Evolutionary conservation across 2,113 vertebrate genomes (phyloP).

Genomic region (Periophthalmus modestus): DNA sequence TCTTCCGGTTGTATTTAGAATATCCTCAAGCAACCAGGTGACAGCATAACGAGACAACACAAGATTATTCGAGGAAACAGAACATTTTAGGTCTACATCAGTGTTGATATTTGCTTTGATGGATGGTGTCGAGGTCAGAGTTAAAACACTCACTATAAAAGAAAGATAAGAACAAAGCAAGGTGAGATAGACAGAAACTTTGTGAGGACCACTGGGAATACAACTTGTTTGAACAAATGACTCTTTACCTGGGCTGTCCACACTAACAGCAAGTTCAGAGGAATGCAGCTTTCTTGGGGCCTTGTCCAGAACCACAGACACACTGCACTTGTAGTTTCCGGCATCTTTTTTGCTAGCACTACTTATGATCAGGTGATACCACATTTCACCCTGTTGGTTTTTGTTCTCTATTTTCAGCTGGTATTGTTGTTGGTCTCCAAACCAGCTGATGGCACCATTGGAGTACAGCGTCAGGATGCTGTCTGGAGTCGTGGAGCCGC

Average conservation of each 20-base stretch:
- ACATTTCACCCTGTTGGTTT: neutral
- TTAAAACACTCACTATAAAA: constrained; percentile 61
- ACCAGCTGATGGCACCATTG: constrained; percentile 76
- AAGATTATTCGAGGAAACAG: constrained; percentile 13
- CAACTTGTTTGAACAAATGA: neutral
- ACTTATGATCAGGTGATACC: constrained; percentile 69
- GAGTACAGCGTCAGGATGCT: constrained; percentile 69
- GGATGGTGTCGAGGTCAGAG: constrained; percentile 13
- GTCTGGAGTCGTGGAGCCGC: constrained; percentile 7
- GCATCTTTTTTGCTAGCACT: constrained; percentile 45
- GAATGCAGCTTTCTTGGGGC: neutral
- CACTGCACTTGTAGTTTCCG: constrained; percentile 79
- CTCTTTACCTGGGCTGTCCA: constrained; percentile 79
- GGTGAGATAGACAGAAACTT: constrained; percentile 1
- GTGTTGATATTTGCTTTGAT: constrained; percentile 17
- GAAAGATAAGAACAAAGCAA: neutral
- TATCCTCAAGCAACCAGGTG: constrained; percentile 62
- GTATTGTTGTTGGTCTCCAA: constrained; percentile 53
- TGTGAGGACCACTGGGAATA: neutral
- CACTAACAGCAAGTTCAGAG: constrained; percentile 69
- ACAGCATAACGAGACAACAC: constrained; percentile 59
- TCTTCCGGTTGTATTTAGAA: neutral
- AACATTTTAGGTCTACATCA: constrained; percentile 65
- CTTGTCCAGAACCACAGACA: constrained; percentile 70
- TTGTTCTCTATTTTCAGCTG: constrained; percentile 60